Base-by-base conservation (phyloP, 2,888 invertebrate genomes). In the Sepioteuthis lessoniana region DNA sequence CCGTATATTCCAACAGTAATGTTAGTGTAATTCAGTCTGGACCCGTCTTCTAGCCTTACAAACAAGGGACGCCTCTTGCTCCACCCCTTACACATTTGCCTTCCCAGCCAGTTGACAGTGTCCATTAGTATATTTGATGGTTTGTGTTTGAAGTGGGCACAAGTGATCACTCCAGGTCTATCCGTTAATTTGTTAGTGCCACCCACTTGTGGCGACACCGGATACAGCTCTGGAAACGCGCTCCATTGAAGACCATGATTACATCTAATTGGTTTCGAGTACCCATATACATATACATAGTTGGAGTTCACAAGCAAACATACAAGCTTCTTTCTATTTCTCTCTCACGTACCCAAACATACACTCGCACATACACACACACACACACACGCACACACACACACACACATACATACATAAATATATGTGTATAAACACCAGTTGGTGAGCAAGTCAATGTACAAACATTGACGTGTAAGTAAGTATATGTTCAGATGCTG, bases 121-220 rank as follows among this genome's bases (percentile, higher is more conserved):
- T 76, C 76, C 76, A 76, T 76, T 76, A 76, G 76, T 76, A 76
- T 76, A 76, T 76, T 76, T n/a, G n/a, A 76, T 76, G 76, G n/a
- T 76, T 76, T 76, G n/a, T 76, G 76, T 76, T 76, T 76, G 76
- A 76, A 76, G 76, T 76, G 76, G 16, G 19, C n/a, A 76, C 76
- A 76, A 76, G 35, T 76, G 76, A 76, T 76, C 76, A 76, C n/a
- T 76, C n/a, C 76, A 35, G 76, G 76, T n/a, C n/a, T 76, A n/a
- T 76, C 76, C 76, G 76, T 76, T 76, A 76, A 76, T 19, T 76
- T 76, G 76, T 76, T 76, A 76, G 76, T 76, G 76, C 76, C 76
- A 76, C n/a, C 76, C 76, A 76, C 76, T 76, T 76, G 76, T 76
- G 76, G 76, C 76, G 76, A 76, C 76, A 76, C 76, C 76, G 76